Evolutionary conservation across 2,113 vertebrate genomes (phyloP).

Genomic region (Lates calcarifer): DNA sequence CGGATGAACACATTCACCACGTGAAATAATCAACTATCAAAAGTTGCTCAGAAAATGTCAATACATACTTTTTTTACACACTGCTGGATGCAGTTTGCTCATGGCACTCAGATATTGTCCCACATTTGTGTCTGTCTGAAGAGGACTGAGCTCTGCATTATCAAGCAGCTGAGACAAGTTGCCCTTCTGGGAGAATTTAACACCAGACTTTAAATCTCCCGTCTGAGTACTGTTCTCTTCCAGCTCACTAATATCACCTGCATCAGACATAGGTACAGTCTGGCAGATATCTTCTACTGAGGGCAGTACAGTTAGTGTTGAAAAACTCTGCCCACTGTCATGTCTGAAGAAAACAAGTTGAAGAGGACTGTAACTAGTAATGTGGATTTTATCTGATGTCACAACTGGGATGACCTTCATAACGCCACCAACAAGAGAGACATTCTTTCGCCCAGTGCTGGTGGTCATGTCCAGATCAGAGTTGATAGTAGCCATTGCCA

Average conservation of each 20-base stretch:
- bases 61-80: conserved; percentile 35
- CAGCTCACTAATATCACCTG: conserved; percentile 5
- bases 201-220: conserved; percentile 3
- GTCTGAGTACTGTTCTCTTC: neutral
- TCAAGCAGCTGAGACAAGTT: neutral
- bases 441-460: neutral
- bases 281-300: conserved; percentile 51
- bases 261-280: conserved; percentile 29
- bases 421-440: conserved; percentile 20
- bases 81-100: conserved; percentile 8
- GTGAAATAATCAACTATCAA: neutral
- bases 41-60: neutral
- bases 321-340: neutral
- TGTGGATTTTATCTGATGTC: conserved; percentile 43
- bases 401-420: conserved; percentile 40
- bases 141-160: neutral
- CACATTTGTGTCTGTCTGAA: conserved; percentile 8
- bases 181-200: neutral
- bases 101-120: conserved; percentile 32
- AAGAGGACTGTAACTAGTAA: conserved; percentile 30
- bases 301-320: conserved; percentile 28
- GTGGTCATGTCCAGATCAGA: conserved; percentile 26
- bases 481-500: conserved; percentile 36
- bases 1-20: neutral
- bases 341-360: conserved; percentile 48